Base-by-base conservation (phyloP, 2,797 vertebrate genomes). In the Prionace glauca region DNA sequence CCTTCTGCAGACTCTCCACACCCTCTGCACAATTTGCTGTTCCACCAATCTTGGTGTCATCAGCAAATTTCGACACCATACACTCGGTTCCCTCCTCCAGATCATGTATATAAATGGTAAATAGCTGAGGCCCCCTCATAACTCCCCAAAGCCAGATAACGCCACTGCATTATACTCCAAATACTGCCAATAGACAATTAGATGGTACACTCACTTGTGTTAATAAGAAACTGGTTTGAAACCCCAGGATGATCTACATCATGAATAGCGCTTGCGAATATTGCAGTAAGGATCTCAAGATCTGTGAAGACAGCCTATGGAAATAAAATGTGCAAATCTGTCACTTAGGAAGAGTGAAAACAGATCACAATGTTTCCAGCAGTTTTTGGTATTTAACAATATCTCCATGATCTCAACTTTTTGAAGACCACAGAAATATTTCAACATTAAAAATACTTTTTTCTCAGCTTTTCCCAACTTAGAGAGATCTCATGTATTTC, bases 221-320 rank as follows among this genome's bases (percentile, higher is more conserved):
- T 99, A 97, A 99, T 99, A 97, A 99, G 99, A 97, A 99, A 99
- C 97, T 99, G 99, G 97, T 99, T 99, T 96, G 99, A 99, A 97
- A 99, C 99, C 56, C 99, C 99, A 92, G 99, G 99, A 97, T 99
- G 99, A 97, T 99, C 99, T 50, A 99, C 99, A 94, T 99, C 99
- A 88, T 99, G 99, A 97, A 99, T 99, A 96, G 99, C 99, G 98
- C 99, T 99, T 96, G 99, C 99, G 97, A 99, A 99, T 97, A 99
- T 99, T 98, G 99, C 99, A 97, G 99, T 98, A 96, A 99, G 98
- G 97, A 99, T 99, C 97, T 99, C 99, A 96, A 99, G 97, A 97
- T 99, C 99, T 96, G 99, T 99, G 97, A 99, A 99, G 96, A 99
- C 99, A 16, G 99, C 99, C 99, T 99, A 96, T 95, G 97, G 96